These are phyloP conservation scores for Macropus fuliginosus DNA, from an alignment of 2,797 vertebrate genomes.

Conservation along the genomic window DNA sequence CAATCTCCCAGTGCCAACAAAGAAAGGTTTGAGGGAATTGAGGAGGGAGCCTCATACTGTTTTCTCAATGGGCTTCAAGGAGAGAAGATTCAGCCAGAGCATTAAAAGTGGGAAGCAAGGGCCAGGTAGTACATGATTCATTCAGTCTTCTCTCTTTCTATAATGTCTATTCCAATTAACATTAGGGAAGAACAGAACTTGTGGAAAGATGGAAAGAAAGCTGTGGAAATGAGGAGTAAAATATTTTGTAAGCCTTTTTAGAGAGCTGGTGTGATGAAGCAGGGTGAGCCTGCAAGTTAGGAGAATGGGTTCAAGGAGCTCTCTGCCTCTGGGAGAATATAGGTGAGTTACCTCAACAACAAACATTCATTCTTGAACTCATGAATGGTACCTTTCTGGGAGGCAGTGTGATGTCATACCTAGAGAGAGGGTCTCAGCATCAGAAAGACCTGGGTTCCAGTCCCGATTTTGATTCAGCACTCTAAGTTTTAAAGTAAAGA, in stretches of 20 bases:
- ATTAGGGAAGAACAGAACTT: background rate
- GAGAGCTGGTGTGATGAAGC: background rate
- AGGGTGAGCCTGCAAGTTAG: background rate
- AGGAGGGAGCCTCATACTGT: constrained; percentile 14
- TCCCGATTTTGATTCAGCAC: background rate
- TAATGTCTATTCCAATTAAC: background rate
- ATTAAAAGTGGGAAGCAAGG: background rate
- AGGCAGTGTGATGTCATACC: background rate
- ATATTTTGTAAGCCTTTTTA: background rate
- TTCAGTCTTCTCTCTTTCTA: background rate
- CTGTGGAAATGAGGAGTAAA: background rate
- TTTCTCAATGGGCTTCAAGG: constrained; percentile 55
- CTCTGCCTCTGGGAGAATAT: background rate
- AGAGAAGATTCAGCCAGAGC: background rate
- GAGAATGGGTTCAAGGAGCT: background rate
- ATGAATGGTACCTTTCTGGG: background rate
- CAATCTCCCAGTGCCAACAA: constrained; percentile 31
- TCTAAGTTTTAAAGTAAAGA: background rate
- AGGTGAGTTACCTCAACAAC: background rate
- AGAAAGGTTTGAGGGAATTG: constrained; percentile 38
- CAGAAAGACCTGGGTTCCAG: background rate
- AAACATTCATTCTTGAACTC: background rate
- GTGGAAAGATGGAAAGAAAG: background rate
- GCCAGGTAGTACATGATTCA: background rate
- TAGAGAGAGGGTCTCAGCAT: background rate